These are phyloP conservation scores for Microcebus lehilahytsara DNA, from an alignment of 2,113 vertebrate genomes.

Conservation along the genomic window DNA sequence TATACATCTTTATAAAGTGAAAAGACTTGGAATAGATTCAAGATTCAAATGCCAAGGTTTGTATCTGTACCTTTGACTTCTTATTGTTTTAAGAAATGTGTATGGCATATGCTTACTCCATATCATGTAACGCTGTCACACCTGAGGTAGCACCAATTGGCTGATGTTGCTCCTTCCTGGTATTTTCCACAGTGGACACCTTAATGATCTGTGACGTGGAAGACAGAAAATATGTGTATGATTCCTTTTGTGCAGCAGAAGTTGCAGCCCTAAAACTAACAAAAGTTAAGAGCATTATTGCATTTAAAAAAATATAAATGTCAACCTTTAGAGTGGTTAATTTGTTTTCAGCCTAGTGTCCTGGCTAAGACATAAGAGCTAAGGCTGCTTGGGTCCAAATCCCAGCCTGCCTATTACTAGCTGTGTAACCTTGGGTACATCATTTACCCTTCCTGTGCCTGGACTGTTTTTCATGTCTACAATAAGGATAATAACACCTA, in stretches of 20 bases:
- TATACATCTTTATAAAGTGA: constrained; percentile 77
- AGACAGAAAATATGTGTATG: background rate
- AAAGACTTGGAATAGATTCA: constrained; percentile 75
- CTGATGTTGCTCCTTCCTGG: background rate
- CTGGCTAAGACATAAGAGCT: background rate
- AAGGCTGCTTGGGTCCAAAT: background rate
- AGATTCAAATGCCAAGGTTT: constrained; percentile 68
- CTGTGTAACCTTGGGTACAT: background rate
- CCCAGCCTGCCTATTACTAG: background rate
- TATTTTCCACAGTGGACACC: background rate
- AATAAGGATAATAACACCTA: background rate
- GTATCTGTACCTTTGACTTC: constrained; percentile 61
- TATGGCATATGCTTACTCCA: background rate
- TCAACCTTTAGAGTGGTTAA: background rate
- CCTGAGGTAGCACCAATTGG: background rate
- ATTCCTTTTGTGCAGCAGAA: constrained; percentile 30
- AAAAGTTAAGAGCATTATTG: constrained; percentile 23
- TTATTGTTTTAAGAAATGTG: constrained; percentile 37
- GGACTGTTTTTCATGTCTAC: background rate
- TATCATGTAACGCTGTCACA: background rate
- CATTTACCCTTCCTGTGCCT: background rate
- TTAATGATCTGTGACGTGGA: constrained; percentile 36
- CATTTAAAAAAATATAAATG: background rate
- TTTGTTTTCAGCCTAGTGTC: background rate
- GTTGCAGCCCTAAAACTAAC: background rate